Percentiles rank a stretch among this genome's conserved stretches.
phyloP scores from a whole-genome alignment of 2,113 vertebrate genomes.

The Lathamus discolor region DNA sequence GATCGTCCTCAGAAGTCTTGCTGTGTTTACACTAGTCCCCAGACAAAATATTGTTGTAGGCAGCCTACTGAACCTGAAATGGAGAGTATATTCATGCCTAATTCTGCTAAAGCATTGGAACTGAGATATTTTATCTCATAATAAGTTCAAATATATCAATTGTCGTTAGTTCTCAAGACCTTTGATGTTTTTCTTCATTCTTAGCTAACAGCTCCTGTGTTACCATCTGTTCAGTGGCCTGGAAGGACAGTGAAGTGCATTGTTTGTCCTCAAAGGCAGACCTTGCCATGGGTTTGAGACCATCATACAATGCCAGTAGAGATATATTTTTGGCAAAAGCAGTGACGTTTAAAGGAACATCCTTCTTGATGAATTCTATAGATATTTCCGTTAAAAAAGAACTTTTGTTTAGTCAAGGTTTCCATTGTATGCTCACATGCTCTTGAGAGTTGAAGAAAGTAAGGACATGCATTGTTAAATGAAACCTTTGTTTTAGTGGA shows the following conservation, averaged over 20 bases:
- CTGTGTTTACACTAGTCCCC: not conserved
- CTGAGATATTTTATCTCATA: not conserved
- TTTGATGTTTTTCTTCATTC: not conserved
- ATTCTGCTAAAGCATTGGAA: not conserved
- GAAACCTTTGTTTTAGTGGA: conserved; percentile 27
- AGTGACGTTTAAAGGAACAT: not conserved
- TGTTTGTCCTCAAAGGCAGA: not conserved
- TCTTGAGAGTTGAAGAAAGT: not conserved
- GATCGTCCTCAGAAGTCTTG: not conserved
- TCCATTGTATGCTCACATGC: not conserved
- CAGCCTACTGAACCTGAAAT: not conserved
- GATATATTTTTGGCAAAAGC: conserved; percentile 32
- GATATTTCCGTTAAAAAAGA: conserved; percentile 34
- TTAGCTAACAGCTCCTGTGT: not conserved
- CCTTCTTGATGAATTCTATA: conserved; percentile 23
- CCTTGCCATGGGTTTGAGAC: not conserved
- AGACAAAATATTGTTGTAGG: not conserved
- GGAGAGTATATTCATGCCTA: not conserved
- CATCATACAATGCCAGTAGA: not conserved
- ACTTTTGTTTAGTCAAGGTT: not conserved
- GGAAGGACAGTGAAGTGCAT: not conserved
- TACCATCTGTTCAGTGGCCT: not conserved
- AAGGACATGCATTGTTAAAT: conserved; percentile 33
- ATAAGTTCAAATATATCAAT: not conserved
- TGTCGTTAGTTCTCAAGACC: not conserved